Evolutionary conservation across 2,113 vertebrate genomes (phyloP), one percentile per base, ranked within the genome.

Genomic region (Paracanthobrama guichenoti): DNA sequence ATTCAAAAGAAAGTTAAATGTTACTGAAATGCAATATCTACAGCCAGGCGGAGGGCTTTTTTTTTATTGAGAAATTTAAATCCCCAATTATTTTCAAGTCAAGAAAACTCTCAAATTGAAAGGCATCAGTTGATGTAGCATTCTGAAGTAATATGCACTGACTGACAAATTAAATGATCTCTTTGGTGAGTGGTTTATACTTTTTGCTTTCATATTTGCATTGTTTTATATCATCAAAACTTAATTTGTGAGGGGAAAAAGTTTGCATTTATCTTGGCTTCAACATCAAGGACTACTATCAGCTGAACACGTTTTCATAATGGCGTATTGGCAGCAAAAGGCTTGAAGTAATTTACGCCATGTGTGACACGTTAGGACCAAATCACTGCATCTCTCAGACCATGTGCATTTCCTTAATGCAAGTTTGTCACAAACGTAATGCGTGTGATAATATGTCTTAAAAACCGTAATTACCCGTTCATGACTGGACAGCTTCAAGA

Each of bases 401-500:
- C 90, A 92, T 86, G 42, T 44, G 46, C 22, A 71, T 60, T 82
- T 35, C 24, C 18, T 53, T 75, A 86, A 81, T 57, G 16, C 7
- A 2, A 16, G 77, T 79, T 60, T 79, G 57, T 79, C 77, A 28
- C 76, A 16, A 42, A 26, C 31, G 86, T 74, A 71, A 88, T 77
- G 35, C 22, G 3, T 55, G 59, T 79, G 82, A 80, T 92, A 91
- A 89, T 92, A 87, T 89, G 82, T 90, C 89, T 92, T 88, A 88
- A 86, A 90, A 91, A 85, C 90, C 75, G n/a, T 91, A 91, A 94
- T 92, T 90, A 90, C 87, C 85, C 87, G 88, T 88, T 90, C 91
- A 89, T 90, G 88, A 92, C 92, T 91, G 93, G 88, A 90, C 89
- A 88, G 84, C 86, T 87, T 90, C 73, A 88, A 86, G 42, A 89